Conservation (phyloP, 35 echinoderm and acorn worm species). For the Apostichopus parvimensis region DNA sequence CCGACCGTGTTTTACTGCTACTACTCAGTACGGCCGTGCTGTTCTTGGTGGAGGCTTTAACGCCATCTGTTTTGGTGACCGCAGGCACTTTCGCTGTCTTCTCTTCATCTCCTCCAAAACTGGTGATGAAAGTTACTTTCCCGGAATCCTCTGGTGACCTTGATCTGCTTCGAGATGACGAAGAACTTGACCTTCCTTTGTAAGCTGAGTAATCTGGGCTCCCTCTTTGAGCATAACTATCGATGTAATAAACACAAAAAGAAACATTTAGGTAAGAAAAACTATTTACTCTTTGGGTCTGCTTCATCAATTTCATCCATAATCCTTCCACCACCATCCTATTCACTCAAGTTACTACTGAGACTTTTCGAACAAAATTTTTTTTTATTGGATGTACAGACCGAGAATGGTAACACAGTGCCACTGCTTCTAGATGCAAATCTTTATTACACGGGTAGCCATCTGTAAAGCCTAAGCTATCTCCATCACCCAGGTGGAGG, state of each 20-base stretch:
- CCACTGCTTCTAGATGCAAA: no score
- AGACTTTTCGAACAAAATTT: no score
- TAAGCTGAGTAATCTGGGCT: slow-evolving; percentile 93
- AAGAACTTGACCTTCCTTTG: slow-evolving; percentile 48
- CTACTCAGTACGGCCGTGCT: slow-evolving; percentile 40
- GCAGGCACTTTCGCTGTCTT: slow-evolving; percentile 31
- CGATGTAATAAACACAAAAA: not conserved
- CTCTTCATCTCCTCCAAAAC: slow-evolving; percentile 89
- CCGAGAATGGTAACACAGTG: no score
- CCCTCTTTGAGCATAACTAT: slow-evolving; percentile 88
- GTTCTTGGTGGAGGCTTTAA: slow-evolving; percentile 14
- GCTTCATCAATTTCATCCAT: no score
- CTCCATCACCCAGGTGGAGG: no score
- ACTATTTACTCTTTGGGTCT: no score
- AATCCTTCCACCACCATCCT: no score
- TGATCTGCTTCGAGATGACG: slow-evolving; percentile 86
- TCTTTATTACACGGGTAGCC: no score
- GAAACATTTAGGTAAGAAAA: no score
- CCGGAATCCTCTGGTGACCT: slow-evolving; percentile 82
- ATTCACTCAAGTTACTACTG: no score
- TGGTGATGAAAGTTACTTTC: slow-evolving; percentile 98
- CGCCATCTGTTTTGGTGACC: not conserved
- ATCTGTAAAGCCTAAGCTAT: no score
- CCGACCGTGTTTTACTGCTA: slow-evolving; percentile 93
- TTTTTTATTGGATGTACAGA: no score